phyloP scores from a whole-genome alignment of 2,888 invertebrate species.

The Ophioninae sp. region DNA sequence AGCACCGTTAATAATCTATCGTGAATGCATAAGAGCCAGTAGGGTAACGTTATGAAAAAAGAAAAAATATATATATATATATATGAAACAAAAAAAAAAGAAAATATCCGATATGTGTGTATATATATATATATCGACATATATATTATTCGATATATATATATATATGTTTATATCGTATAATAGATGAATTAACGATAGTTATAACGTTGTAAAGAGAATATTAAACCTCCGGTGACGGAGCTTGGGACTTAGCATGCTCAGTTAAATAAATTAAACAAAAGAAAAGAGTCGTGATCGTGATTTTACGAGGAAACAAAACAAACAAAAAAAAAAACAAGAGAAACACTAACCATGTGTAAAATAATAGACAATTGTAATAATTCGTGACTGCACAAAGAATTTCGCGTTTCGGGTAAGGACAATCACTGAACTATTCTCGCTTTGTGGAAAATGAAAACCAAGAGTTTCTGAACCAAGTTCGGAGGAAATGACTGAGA shows the following conservation, averaged over 20 bases:
- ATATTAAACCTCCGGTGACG: slow-evolving; percentile 76
- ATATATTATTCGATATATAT: slow-evolving; percentile 52
- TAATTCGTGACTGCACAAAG: slow-evolving; percentile 74
- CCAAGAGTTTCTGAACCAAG: slow-evolving; percentile 15
- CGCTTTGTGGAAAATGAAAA: slow-evolving; percentile 54
- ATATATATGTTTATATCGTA: not conserved
- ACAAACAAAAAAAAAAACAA: slow-evolving; percentile 34
- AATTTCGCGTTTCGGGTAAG: slow-evolving; percentile 80
- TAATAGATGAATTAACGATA: slow-evolving; percentile 53
- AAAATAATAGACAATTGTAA: slow-evolving; percentile 57
- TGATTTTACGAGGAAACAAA: slow-evolving; percentile 70
- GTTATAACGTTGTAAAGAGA: slow-evolving; percentile 62
- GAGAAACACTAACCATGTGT: slow-evolving; percentile 39
- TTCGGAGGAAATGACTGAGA: slow-evolving; percentile 59
- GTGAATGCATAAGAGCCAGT: slow-evolving; percentile 78
- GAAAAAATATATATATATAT: slow-evolving; percentile 50
- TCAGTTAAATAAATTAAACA: slow-evolving; percentile 78
- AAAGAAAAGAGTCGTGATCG: slow-evolving; percentile 77
- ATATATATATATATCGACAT: slow-evolving; percentile 60
- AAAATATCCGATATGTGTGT: not conserved
- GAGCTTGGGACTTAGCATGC: slow-evolving; percentile 82
- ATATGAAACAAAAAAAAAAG: slow-evolving; percentile 12
- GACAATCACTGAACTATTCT: slow-evolving; percentile 78
- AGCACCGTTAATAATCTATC: slow-evolving; percentile 75
- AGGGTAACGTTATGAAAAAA: slow-evolving; percentile 68